Conservation (phyloP, 2,888 invertebrate species). For the Actias luna region DNA sequence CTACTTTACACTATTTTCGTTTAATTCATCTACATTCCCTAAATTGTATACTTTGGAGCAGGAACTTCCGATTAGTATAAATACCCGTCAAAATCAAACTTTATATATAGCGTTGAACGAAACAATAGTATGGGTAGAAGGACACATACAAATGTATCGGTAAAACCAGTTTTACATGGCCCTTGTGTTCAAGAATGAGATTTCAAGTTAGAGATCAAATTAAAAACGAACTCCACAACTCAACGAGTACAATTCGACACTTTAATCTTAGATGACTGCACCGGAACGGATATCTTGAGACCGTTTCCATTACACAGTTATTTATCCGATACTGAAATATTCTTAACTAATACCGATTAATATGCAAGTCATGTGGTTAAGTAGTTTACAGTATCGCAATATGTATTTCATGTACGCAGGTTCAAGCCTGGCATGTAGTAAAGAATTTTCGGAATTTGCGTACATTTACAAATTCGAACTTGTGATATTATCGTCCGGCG, state of each 20-base stretch:
- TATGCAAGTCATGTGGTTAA: too few species aligned
- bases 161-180: constrained; percentile 43
- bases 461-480: too few species aligned
- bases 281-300: constrained; percentile 62
- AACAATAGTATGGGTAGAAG: constrained; percentile 64
- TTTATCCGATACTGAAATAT: neutral
- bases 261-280: constrained; percentile 67
- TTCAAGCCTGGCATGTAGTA: too few species aligned
- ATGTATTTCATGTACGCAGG: too few species aligned
- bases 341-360: neutral
- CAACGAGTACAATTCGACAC: constrained; percentile 68
- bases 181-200: constrained; percentile 29
- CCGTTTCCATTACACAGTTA: constrained; percentile 47
- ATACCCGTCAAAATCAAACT: constrained; percentile 44
- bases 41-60: constrained; percentile 33
- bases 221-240: constrained; percentile 48
- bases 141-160: constrained; percentile 53
- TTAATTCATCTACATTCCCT: constrained; percentile 19
- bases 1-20: neutral
- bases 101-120: constrained; percentile 52
- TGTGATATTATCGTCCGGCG: too few species aligned
- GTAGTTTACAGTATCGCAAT: too few species aligned
- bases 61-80: constrained; percentile 45
- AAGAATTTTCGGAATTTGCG: too few species aligned
- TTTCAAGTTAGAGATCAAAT: constrained; percentile 36